These are phyloP conservation scores for Callipepla squamata DNA, from an alignment of 2,113 vertebrate species.

Conservation along the genomic window DNA sequence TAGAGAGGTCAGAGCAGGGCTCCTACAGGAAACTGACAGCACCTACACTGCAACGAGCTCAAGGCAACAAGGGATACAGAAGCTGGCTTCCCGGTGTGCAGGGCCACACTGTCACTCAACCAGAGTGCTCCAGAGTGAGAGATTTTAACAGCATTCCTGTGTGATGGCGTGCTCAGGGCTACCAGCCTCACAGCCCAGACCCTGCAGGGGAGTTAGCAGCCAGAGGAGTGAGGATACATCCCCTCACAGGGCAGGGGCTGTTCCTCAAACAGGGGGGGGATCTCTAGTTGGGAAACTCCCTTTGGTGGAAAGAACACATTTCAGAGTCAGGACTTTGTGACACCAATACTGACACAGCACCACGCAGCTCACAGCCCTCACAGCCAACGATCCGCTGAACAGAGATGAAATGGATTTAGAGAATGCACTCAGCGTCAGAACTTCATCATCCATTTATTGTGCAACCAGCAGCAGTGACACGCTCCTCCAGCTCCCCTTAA, in stretches of 20 bases:
- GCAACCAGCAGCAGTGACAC: not conserved
- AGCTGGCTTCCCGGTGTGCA: not conserved
- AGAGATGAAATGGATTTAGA: not conserved
- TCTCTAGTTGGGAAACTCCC: not conserved
- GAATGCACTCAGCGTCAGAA: not conserved
- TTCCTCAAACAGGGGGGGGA: not conserved
- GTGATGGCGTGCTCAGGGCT: rapidly evolving
- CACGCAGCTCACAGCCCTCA: rapidly evolving
- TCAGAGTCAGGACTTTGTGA: too few relatives aligned
- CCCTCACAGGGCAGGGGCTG: not conserved
- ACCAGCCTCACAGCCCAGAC: not conserved
- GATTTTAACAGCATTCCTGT: rapidly evolving
- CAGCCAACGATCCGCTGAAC: not conserved
- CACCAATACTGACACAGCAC: rapidly evolving
- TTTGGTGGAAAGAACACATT: not conserved
- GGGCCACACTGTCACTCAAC: rapidly evolving
- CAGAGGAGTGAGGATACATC: rapidly evolving
- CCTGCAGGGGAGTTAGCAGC: too few relatives aligned
- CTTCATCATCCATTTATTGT: conserved; percentile 51
- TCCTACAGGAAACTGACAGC: not conserved
- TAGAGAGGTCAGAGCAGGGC: not conserved
- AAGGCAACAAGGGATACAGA: not conserved
- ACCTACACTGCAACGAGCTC: not conserved
- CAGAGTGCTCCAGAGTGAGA: rapidly evolving
- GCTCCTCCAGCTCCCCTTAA: not conserved